Evolutionary conservation across 2,113 vertebrate species (phyloP), one percentile per base, ranked within the genome.

Genomic region (Carassius auratus): DNA sequence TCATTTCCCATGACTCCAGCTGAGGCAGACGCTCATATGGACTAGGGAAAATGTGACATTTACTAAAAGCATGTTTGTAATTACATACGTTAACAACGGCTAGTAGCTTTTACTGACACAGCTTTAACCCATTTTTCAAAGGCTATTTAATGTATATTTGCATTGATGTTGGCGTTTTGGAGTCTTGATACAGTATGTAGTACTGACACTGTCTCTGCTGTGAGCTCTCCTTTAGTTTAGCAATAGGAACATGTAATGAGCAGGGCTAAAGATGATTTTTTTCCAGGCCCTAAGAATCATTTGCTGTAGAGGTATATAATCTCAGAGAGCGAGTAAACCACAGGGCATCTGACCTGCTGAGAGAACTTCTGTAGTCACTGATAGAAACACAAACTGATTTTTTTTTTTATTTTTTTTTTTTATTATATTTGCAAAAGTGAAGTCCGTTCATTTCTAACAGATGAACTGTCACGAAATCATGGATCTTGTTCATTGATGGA

Each of bases 341-440:
- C 23, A n/a, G 57, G 57, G 38, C 42, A 48, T 33, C 10, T 21
- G 33, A 38, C 14, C 66, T 66, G 76, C 68, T 57, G 68, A 84
- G 26, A 38, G 76, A 87, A 83, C 76, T 66, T 66, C 68, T 87
- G 86, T 45, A 55, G 2, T 59, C 13, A 77, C 77, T 42, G 76
- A 57, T 84, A 84, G 57, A 52, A 75, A 38, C 26, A 30, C 13
- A 30, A 66, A 66, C 52, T 19, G 52, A 26, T 64, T 14, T 64
- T 26, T 64, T 26, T 5, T 26, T 62, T 62, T 62, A 5, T 62
- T 23, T 62, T 23, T 5, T 23, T 38, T 38, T 0, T 36, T n/a
- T n/a, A 4, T 4, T 38, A 38, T 38, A 38, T 38, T 62, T 6
- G 4, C 8, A 23, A 62, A 13, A 26, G 17, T 0, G 4, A 26